Conservation (phyloP, 2,113 vertebrate genomes). For the Psilopsiagon aymara region DNA sequence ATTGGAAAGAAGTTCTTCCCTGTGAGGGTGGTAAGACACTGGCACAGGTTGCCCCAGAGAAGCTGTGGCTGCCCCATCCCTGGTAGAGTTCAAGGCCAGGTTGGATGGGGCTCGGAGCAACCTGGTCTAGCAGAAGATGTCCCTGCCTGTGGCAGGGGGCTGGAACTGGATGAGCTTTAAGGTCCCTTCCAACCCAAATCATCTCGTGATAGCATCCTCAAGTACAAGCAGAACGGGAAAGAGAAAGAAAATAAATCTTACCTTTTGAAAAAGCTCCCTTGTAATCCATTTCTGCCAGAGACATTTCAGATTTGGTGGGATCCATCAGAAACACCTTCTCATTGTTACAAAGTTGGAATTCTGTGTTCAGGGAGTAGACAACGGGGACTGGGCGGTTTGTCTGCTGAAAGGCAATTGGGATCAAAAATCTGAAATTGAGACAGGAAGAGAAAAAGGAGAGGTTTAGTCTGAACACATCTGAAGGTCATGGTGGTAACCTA, state of each 20-base stretch:
- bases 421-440: conserved; percentile 82
- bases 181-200: not conserved
- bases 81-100: not conserved
- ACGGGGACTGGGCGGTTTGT: conserved; percentile 95
- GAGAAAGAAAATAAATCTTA: conserved; percentile 17
- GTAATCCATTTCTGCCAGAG: conserved; percentile 98
- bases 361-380: conserved; percentile 95
- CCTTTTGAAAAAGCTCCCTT: conserved; percentile 98
- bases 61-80: not conserved
- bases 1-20: not conserved
- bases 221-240: not conserved
- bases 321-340: conserved; percentile 97
- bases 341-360: conserved; percentile 97
- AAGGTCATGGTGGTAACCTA: not conserved
- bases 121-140: not conserved
- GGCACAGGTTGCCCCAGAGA: not conserved
- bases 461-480: fast-evolving
- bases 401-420: conserved; percentile 98
- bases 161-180: not conserved
- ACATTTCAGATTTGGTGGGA: conserved; percentile 84
- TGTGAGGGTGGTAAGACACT: not conserved
- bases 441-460: not conserved
- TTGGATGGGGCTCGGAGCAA: not conserved
- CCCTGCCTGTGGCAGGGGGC: not conserved
- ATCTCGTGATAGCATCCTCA: not conserved